Conservation (phyloP, 2,888 invertebrate species). For the Noctua comes region DNA sequence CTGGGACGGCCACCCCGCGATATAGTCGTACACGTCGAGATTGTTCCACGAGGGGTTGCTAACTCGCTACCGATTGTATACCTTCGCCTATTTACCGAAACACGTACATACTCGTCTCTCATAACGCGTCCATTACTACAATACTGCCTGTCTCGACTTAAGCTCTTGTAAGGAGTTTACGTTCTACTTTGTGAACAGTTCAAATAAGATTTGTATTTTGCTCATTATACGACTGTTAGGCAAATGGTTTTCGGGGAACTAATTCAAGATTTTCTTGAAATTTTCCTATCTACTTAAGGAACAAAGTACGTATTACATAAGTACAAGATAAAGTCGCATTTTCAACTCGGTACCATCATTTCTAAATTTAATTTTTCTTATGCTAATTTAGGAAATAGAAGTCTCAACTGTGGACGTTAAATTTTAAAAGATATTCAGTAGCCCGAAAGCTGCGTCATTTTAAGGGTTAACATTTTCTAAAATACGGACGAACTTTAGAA, state of each 20-base stretch:
- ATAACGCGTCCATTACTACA: slow-evolving; percentile 56
- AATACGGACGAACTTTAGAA: slow-evolving; percentile 50
- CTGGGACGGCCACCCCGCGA: slow-evolving; percentile 72
- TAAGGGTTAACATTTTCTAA: slow-evolving; percentile 60
- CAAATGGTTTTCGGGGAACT: slow-evolving; percentile 15
- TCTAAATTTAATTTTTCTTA: slow-evolving; percentile 60
- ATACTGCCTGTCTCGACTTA: slow-evolving; percentile 31
- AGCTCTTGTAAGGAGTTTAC: slow-evolving; percentile 48
- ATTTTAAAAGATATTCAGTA: slow-evolving; percentile 60
- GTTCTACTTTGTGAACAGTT: slow-evolving; percentile 33
- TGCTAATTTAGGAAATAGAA: slow-evolving; percentile 62
- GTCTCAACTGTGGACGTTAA: slow-evolving; percentile 50
- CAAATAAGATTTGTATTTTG: slow-evolving; percentile 29
- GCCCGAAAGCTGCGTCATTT: slow-evolving; percentile 53
- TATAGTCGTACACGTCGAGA: slow-evolving; percentile 68
- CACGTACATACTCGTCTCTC: slow-evolving; percentile 56
- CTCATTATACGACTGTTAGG: slow-evolving; percentile 17
- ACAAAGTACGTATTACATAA: slow-evolving; percentile 16
- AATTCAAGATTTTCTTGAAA: slow-evolving; percentile 7
- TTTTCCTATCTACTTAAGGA: not conserved
- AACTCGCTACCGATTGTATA: slow-evolving; percentile 61
- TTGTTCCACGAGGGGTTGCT: slow-evolving; percentile 65
- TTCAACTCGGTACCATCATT: slow-evolving; percentile 36
- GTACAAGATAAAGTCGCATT: slow-evolving; percentile 34
- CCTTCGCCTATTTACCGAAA: slow-evolving; percentile 57